phyloP scores from a whole-genome alignment of 1,140 invertebrate genomes.

The Cheumatopsyche charites region DNA sequence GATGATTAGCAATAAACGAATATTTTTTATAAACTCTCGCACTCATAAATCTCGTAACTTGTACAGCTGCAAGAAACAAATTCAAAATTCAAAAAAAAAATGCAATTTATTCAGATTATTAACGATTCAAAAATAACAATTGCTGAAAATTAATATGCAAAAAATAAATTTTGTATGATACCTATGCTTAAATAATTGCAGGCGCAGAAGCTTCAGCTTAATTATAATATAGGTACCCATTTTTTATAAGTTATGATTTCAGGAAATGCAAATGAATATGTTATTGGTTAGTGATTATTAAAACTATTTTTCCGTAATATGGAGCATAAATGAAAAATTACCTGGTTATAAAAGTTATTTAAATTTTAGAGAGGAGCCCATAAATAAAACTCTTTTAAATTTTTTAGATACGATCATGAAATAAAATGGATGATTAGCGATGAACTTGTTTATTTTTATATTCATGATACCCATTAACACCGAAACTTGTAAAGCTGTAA shows the following conservation, averaged over 20 bases:
- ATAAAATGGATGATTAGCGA: background rate
- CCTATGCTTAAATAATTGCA: background rate
- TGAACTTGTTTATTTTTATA: background rate
- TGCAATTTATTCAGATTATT: background rate
- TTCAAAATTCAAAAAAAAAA: background rate
- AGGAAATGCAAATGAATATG: no score
- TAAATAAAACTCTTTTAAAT: background rate
- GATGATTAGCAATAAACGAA: background rate
- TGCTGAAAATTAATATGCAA: background rate
- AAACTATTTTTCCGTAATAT: no score
- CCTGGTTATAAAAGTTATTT: background rate
- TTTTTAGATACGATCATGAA: background rate
- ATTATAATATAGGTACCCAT: background rate
- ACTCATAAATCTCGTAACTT: background rate
- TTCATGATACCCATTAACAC: background rate
- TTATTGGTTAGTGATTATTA: no score
- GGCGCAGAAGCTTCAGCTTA: background rate
- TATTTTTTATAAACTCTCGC: background rate
- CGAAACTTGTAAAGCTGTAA: background rate
- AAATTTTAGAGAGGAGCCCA: background rate
- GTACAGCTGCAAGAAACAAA: background rate
- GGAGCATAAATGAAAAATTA: no score
- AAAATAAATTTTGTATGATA: background rate
- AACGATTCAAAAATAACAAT: background rate
- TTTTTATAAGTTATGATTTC: no score